Base-by-base conservation (phyloP, 2,888 invertebrate species). In the Aproaerema taeniolella region DNA sequence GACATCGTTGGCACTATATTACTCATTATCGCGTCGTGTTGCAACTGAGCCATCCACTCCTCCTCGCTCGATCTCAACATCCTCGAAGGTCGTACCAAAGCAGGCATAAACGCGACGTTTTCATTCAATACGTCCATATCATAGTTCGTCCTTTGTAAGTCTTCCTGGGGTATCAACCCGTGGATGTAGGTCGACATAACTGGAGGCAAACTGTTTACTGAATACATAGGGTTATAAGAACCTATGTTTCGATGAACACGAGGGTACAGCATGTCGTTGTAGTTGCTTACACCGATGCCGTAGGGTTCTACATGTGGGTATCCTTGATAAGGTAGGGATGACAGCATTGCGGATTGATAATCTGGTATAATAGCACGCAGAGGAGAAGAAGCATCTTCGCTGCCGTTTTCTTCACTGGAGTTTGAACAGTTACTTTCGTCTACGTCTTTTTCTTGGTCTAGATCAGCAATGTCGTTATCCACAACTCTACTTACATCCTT, bases 1-100 rank as follows among this genome's bases (percentile, higher is more conserved):
- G 69, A 53, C 80, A 85, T 83, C 2, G 73, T 79, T 2, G 85
- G 85, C 33, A 85, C 43, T 28, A 81, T 62, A 41, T 83, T 85
- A 13, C 69, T 69, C 52, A 85, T 62, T 20, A 72, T 68, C 1
- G 75, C 65, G 13, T 76, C 74, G 39, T 77, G 67, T 6, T 55
- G 43, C 17, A 82, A 49, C 17, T 78, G 67, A 2, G 66, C 59
- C 45, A 75, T 40, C 5, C 66, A 60, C 17, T 75, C 71, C 3
- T 68, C 63, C 6, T 62, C 58, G 20, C 49, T 57, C 2, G 55
- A 53, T 14, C 64, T 55, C n/a, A 53, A 29, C 26, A 44, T 46
- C 17, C 46, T 45, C 20, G 43, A 52, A 5, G 55, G 43, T 41
- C 63, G 53, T 8, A 51, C 42, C 14, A 52, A 54, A 9, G 54